These are phyloP conservation scores for Agelastica alni DNA, from an alignment of 2,888 invertebrate species.

Conservation along the genomic window DNA sequence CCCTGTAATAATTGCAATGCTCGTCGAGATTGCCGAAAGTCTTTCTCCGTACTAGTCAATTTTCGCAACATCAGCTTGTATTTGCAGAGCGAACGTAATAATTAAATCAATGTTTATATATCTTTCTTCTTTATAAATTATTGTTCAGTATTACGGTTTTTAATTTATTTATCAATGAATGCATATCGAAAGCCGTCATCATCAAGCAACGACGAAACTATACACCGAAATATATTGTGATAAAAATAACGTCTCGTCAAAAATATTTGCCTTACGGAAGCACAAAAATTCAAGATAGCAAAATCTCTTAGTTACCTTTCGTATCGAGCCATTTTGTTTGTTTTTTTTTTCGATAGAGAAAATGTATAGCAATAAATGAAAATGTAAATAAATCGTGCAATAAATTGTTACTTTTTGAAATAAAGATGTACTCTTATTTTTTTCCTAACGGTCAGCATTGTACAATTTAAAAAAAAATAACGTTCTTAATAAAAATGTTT, in stretches of 20 bases:
- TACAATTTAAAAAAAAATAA: too few relatives aligned
- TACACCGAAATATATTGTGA: constrained; percentile 37
- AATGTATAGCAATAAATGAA: constrained; percentile 43
- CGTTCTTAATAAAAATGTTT: too few relatives aligned
- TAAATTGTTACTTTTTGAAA: constrained; percentile 47
- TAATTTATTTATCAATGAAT: constrained; percentile 17
- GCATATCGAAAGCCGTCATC: constrained; percentile 21
- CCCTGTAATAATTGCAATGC: constrained; percentile 35
- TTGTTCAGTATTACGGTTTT: constrained; percentile 26
- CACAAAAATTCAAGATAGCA: constrained; percentile 38
- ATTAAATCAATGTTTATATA: constrained; percentile 16
- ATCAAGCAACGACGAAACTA: constrained; percentile 21
- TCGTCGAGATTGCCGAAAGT: constrained; percentile 28
- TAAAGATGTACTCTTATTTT: too few relatives aligned
- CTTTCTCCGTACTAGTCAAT: constrained; percentile 43
- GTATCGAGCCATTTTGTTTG: constrained; percentile 43
- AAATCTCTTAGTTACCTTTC: constrained; percentile 45
- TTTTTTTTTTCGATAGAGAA: constrained; percentile 37
- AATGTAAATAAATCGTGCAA: constrained; percentile 37
- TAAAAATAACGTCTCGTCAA: constrained; percentile 39
- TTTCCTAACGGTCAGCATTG: too few relatives aligned
- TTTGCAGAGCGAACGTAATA: constrained; percentile 3
- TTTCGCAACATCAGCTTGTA: constrained; percentile 24
- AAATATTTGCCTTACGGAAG: not conserved
- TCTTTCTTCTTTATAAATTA: constrained; percentile 10